phyloP scores from a whole-genome alignment of 2,113 vertebrate genomes.

The Psilopsiagon aurifrons region DNA sequence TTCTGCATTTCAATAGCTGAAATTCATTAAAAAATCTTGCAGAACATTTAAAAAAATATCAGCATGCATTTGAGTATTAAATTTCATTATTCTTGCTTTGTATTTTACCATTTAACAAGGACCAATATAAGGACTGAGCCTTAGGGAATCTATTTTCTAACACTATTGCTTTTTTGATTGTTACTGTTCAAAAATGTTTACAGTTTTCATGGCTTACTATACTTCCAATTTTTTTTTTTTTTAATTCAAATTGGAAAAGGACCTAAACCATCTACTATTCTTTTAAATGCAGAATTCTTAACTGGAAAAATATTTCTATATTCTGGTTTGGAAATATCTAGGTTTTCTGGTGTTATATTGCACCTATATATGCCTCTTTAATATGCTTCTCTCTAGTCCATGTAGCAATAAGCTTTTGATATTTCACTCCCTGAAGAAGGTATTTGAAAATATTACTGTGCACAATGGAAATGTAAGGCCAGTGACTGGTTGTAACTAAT shows the following conservation, averaged over 20 bases:
- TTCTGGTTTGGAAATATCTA: neutral
- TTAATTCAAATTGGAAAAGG: neutral
- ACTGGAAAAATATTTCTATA: neutral
- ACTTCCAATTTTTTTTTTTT: neutral
- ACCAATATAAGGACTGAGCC: neutral
- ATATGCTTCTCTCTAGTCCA: neutral
- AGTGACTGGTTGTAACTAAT: neutral
- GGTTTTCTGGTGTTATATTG: neutral
- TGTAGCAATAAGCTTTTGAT: neutral
- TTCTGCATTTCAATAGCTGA: slow-evolving; percentile 5
- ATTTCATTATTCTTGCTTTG: slow-evolving; percentile 47
- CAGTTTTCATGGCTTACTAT: neutral
- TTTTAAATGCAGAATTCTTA: neutral
- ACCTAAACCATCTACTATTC: neutral
- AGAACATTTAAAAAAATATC: slow-evolving; percentile 47
- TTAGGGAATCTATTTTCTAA: slow-evolving; percentile 37
- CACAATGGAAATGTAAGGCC: neutral
- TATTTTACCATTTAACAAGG: slow-evolving; percentile 19
- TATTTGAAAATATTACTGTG: neutral
- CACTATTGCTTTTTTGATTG: slow-evolving; percentile 32
- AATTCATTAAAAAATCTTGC: neutral
- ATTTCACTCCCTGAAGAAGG: neutral
- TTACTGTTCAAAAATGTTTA: neutral
- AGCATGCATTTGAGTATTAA: slow-evolving; percentile 29
- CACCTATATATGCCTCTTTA: neutral